phyloP scores from a whole-genome alignment of 1,140 invertebrate species.

The Ditylenchus dipsaci region DNA sequence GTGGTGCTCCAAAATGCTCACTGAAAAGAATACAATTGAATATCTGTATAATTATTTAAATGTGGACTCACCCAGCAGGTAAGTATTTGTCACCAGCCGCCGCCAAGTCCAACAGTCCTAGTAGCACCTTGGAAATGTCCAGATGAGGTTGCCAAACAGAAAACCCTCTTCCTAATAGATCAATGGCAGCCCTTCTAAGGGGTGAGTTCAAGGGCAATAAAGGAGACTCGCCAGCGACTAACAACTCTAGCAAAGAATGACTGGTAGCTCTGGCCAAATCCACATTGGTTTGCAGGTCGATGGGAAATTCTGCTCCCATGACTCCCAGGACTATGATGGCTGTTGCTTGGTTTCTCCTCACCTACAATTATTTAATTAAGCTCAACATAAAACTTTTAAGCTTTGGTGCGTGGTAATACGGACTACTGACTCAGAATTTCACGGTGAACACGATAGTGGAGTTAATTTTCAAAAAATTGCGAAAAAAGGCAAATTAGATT shows the following conservation, averaged over 20 bases:
- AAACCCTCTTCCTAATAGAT: slow-evolving; percentile 84
- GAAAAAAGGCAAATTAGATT: too few relatives aligned
- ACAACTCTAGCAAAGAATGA: slow-evolving; percentile 82
- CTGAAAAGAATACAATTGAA: not conserved
- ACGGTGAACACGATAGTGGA: too few relatives aligned
- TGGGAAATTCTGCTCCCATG: slow-evolving; percentile 94
- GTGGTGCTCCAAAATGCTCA: slow-evolving; percentile 59
- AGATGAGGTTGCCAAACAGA: slow-evolving; percentile 97
- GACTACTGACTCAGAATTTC: too few relatives aligned
- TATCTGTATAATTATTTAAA: too few relatives aligned
- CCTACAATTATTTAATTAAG: slow-evolving; percentile 62
- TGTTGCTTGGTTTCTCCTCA: slow-evolving; percentile 89
- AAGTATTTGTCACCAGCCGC: slow-evolving; percentile 25
- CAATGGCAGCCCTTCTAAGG: slow-evolving; percentile 85
- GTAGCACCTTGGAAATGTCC: slow-evolving; percentile 80
- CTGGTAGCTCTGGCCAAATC: slow-evolving; percentile 50
- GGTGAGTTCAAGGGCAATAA: slow-evolving; percentile 82
- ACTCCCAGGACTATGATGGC: slow-evolving; percentile 92
- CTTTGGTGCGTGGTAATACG: too few relatives aligned
- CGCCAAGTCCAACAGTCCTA: slow-evolving; percentile 85
- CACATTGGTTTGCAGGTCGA: slow-evolving; percentile 64
- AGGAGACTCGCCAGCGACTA: slow-evolving; percentile 76
- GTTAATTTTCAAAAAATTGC: too few relatives aligned
- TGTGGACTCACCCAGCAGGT: not conserved
- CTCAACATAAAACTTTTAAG: too few relatives aligned